phyloP scores from a whole-genome alignment of 64 coral and sea anemone species.

The Montipora efflorescens region DNA sequence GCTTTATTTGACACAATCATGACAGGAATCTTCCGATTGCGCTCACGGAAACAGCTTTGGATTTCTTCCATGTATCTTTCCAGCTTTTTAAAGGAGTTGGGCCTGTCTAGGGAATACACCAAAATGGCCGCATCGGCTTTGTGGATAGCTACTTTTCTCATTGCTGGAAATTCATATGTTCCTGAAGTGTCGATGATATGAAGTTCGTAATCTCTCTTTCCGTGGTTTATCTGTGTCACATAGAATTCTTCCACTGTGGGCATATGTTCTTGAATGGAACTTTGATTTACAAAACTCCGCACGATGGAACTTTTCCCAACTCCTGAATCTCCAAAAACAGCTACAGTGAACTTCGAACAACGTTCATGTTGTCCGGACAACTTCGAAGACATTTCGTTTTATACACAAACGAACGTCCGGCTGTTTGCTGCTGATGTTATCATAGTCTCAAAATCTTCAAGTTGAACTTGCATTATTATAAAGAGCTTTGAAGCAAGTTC shows the following conservation, averaged over 20 bases:
- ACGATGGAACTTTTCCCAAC: slow-evolving; percentile 95
- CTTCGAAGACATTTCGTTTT: neutral
- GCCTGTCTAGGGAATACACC: slow-evolving; percentile 77
- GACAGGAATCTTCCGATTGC: slow-evolving; percentile 53
- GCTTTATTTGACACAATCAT: slow-evolving; percentile 81
- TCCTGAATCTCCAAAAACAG: slow-evolving; percentile 83
- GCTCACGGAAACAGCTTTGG: slow-evolving; percentile 15
- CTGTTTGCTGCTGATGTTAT: neutral
- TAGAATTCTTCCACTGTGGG: slow-evolving; percentile 93
- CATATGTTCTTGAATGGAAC: slow-evolving; percentile 34
- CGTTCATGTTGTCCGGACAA: neutral
- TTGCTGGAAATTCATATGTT: slow-evolving; percentile 92
- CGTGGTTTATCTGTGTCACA: slow-evolving; percentile 58
- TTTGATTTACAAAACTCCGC: slow-evolving; percentile 62
- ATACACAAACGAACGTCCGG: neutral
- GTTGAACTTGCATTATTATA: too few species aligned
- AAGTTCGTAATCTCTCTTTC: slow-evolving; percentile 66
- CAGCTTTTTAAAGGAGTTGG: slow-evolving; percentile 71
- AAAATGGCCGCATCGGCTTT: slow-evolving; percentile 86
- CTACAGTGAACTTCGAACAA: slow-evolving; percentile 71
- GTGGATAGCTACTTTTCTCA: slow-evolving; percentile 83
- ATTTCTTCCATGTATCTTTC: slow-evolving; percentile 84
- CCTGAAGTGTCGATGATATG: slow-evolving; percentile 91
- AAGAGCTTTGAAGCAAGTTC: too few species aligned
- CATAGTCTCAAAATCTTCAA: too few species aligned